A percentile compares a stretch with the other conserved stretches of the same genome.
Conservation (phyloP, 2,888 invertebrate species). For the Melanophora roralis region DNA sequence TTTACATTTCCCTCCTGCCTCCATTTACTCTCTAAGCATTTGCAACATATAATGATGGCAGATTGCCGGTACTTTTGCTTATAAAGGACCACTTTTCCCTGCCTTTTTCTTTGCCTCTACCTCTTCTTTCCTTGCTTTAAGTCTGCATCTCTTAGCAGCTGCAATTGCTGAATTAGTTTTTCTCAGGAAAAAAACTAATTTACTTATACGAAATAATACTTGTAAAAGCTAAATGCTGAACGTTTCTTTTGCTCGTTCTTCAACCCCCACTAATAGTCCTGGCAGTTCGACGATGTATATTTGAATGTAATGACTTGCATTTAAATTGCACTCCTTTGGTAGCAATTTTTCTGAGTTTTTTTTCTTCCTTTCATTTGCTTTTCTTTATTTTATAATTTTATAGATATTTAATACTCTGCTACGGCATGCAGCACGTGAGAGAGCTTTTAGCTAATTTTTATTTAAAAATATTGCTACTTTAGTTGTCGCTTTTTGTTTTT, state of each 20-base stretch:
- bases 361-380: neutral
- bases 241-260: neutral
- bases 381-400: constrained; percentile 25
- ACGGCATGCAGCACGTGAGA: constrained; percentile 64
- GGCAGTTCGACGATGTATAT: constrained; percentile 33
- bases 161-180: constrained; percentile 41
- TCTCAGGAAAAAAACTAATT: neutral
- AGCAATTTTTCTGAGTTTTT: constrained; percentile 53
- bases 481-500: constrained; percentile 25
- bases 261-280: neutral
- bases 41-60: constrained; percentile 20
- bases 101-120: neutral
- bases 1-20: neutral
- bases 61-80: neutral
- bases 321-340: constrained; percentile 67
- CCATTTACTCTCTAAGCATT: constrained; percentile 29
- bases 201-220: too few species aligned
- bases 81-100: neutral
- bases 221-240: neutral
- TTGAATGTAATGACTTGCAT: constrained; percentile 61
- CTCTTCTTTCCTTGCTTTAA: neutral
- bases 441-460: constrained; percentile 75
- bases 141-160: constrained; percentile 10
- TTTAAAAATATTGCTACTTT: constrained; percentile 54
- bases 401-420: constrained; percentile 67